Evolutionary conservation across 2,797 vertebrate species (phyloP).

Genomic region (Nothura maculosa): DNA sequence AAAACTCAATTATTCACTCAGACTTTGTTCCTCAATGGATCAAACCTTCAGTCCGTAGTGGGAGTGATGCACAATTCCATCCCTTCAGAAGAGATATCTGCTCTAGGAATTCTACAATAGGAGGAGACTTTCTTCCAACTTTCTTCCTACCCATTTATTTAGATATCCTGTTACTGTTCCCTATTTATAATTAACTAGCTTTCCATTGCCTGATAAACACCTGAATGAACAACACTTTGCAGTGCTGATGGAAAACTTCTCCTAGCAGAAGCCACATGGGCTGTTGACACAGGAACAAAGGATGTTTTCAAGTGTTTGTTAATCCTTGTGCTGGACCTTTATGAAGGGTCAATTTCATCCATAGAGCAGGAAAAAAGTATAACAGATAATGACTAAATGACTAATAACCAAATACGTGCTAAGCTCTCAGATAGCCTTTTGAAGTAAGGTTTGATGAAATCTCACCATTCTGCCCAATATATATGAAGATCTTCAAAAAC

Average conservation of each 20-base stretch:
- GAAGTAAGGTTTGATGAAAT: not conserved
- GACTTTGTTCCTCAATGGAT: not conserved
- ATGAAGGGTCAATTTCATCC: not conserved
- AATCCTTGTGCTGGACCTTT: not conserved
- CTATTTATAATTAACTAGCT: not conserved
- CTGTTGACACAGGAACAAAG: not conserved
- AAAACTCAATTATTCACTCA: not conserved
- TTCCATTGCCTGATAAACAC: not conserved
- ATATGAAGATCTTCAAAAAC: conserved; percentile 9
- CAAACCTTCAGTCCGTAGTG: not conserved
- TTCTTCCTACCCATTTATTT: not conserved
- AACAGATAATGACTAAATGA: not conserved
- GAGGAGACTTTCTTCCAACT: not conserved
- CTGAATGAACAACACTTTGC: not conserved
- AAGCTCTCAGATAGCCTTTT: not conserved
- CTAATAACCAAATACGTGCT: not conserved
- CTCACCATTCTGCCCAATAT: not conserved
- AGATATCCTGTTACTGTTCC: not conserved
- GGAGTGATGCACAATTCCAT: not conserved
- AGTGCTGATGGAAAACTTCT: not conserved
- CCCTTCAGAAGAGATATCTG: not conserved
- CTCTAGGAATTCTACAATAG: not conserved
- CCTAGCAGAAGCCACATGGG: not conserved
- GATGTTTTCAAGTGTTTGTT: not conserved
- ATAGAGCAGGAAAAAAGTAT: not conserved